Conservation (phyloP, 37 sponge, comb jelly and placozoan genomes). For the Ephydatia muelleri region DNA sequence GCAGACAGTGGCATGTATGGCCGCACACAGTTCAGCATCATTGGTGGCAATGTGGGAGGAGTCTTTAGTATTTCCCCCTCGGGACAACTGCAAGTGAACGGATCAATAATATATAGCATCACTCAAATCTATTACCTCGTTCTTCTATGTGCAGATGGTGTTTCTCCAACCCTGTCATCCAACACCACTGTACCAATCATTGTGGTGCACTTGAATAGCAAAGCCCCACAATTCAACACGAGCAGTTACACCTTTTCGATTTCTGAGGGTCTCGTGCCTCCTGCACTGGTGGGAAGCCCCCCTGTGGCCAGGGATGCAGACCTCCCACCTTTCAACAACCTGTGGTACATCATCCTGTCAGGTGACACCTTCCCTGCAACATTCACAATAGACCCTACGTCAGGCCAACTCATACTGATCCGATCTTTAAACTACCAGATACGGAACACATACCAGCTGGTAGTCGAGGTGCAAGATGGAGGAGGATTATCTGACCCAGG, state of each 20-base stretch:
- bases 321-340: conserved; percentile 41
- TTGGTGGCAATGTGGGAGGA: conserved; percentile 11
- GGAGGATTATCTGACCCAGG: conserved; percentile 26
- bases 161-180: conserved; percentile 29
- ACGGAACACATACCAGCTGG: conserved; percentile 5
- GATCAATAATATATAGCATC: conserved; percentile 43
- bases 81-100: conserved; percentile 40
- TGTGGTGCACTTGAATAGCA: conserved; percentile 51
- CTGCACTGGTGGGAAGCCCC: not conserved
- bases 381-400: conserved; percentile 32
- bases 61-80: conserved; percentile 28
- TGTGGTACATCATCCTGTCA: conserved; percentile 35
- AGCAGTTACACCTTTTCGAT: conserved; percentile 14
- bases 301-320: conserved; percentile 55
- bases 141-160: conserved; percentile 65
- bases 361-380: conserved; percentile 6
- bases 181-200: conserved; percentile 36
- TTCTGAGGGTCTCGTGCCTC: conserved; percentile 7
- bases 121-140: conserved; percentile 36
- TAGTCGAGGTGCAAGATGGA: conserved; percentile 37
- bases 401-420: conserved; percentile 47
- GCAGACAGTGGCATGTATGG: conserved; percentile 53
- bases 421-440: conserved; percentile 57
- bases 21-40: conserved; percentile 37
- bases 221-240: conserved; percentile 46